Percentiles rank a stretch among this genome's conserved stretches.
Conservation (phyloP, 2,888 invertebrate genomes). For the Biston betularia region DNA sequence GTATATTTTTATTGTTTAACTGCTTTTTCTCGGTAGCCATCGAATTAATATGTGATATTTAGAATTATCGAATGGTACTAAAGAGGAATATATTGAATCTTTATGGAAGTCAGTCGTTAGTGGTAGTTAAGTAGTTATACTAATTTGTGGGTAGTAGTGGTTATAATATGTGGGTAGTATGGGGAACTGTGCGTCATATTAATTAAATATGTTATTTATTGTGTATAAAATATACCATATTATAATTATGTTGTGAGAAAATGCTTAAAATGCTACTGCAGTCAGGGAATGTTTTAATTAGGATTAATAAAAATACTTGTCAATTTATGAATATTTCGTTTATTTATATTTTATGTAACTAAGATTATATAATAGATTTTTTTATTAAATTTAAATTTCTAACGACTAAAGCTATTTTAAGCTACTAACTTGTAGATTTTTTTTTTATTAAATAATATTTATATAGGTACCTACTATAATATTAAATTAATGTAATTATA, state of each 20-base stretch:
- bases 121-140: conserved; percentile 25
- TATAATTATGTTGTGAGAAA: conserved; percentile 17
- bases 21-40: conserved; percentile 58
- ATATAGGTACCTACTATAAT: not conserved
- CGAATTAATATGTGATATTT: conserved; percentile 60
- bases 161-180: conserved; percentile 15
- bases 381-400: not conserved
- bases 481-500: too few relatives aligned
- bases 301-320: not conserved
- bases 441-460: not conserved
- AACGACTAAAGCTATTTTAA: too few relatives aligned
- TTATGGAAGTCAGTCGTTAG: conserved; percentile 26
- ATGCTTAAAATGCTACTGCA: conserved; percentile 11
- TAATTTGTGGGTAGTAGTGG: conserved; percentile 28
- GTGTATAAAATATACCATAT: conserved; percentile 18
- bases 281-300: conserved; percentile 8
- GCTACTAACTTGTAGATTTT: not conserved
- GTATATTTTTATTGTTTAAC: conserved; percentile 53
- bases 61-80: conserved; percentile 52
- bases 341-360: not conserved
- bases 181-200: conserved; percentile 9
- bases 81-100: conserved; percentile 37
- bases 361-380: not conserved
- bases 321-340: not conserved
- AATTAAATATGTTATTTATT: conserved; percentile 31